A percentile compares a stretch with the other conserved stretches of the same genome.
phyloP scores from a whole-genome alignment of 2,888 invertebrate genomes.

The Latheticus oryzae region DNA sequence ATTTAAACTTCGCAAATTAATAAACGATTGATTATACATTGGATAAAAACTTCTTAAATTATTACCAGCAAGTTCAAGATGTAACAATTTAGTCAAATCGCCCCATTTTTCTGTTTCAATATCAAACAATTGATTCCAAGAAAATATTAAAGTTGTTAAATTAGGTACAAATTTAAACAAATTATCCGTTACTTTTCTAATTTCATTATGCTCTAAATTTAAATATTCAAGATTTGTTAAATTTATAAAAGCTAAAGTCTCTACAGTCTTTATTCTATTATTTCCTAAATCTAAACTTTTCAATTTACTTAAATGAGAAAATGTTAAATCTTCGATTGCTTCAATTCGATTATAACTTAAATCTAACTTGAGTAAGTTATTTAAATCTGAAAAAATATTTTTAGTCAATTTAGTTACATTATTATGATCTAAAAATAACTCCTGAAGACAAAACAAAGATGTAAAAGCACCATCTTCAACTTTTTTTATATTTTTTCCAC shows the following conservation, averaged over 20 bases:
- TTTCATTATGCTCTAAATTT: slow-evolving; percentile 45
- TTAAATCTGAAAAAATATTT: slow-evolving; percentile 45
- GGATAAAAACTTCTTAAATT: slow-evolving; percentile 46
- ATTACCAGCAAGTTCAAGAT: slow-evolving; percentile 45
- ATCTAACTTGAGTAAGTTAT: slow-evolving; percentile 45
- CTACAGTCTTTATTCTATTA: slow-evolving; percentile 43
- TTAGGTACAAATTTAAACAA: slow-evolving; percentile 39
- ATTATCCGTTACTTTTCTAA: slow-evolving; percentile 35
- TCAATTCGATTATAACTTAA: slow-evolving; percentile 46
- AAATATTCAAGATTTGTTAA: slow-evolving; percentile 43
- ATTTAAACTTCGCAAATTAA: slow-evolving; percentile 48
- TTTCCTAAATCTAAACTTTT: slow-evolving; percentile 44
- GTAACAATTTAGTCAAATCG: slow-evolving; percentile 41
- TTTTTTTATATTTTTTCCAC: slow-evolving; percentile 48
- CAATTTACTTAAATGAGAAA: slow-evolving; percentile 38
- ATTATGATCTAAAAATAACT: slow-evolving; percentile 54
- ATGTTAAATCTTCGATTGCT: slow-evolving; percentile 38
- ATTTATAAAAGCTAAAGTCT: slow-evolving; percentile 40
- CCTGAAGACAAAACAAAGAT: slow-evolving; percentile 52
- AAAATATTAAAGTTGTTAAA: slow-evolving; percentile 48
- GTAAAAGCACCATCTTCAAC: slow-evolving; percentile 55
- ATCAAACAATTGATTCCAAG: slow-evolving; percentile 47
- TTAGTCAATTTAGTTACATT: slow-evolving; percentile 46
- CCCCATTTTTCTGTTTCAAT: slow-evolving; percentile 48
- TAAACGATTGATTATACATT: slow-evolving; percentile 47